Evolutionary conservation across 53 echinoderm and acorn worm genomes (phyloP), one percentile per base, ranked within the genome.

Genomic region (Hippasteria phrygiana): DNA sequence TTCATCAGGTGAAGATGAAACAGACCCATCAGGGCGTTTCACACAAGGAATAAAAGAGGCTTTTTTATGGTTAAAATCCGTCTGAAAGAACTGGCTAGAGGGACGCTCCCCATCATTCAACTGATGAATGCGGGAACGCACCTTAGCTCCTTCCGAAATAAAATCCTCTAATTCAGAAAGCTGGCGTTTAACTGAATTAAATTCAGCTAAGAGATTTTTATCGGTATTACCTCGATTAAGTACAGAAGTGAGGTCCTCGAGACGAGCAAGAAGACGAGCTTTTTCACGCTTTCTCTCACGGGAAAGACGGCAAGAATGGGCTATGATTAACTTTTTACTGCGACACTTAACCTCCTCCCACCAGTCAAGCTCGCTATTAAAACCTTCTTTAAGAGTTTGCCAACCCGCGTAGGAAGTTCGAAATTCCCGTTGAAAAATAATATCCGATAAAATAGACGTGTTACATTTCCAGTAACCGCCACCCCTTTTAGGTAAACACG

Each of bases 391-490:
- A 2, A 93, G 64, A 41, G 88, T 88, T 45, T 47, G 38, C 91
- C 91, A 93, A n/a, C 76, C n/a, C 17, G 31, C 0, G 41, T 87
- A 90, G 27, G 87, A 13, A 54, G 13, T 54, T 1, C 55, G 31
- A 27, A 90, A 86, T 9, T 91, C 78, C 3, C 55, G 16, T n/a
- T 75, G 38, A 91, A 91, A 88, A 13, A 55, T 2, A 18, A 36
- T 55, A 76, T 92, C 63, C 9, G 87, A 27, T 22, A 84, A 59
- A 2, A 92, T 24, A 5, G 62, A 92, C 22, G 87, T 80, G 80
- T 92, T 90, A 32, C 69, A 92, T 37, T 94, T 92, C 94, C 90
- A 94, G 28, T 47, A 62, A 4, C 92, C 89, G 24, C 56, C 85
- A 11, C 69, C 74, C 24, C 38, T 31, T 9, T 11, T 40, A 5